Conservation (phyloP, 2,113 vertebrate genomes). For the Eulemur macaco region DNA sequence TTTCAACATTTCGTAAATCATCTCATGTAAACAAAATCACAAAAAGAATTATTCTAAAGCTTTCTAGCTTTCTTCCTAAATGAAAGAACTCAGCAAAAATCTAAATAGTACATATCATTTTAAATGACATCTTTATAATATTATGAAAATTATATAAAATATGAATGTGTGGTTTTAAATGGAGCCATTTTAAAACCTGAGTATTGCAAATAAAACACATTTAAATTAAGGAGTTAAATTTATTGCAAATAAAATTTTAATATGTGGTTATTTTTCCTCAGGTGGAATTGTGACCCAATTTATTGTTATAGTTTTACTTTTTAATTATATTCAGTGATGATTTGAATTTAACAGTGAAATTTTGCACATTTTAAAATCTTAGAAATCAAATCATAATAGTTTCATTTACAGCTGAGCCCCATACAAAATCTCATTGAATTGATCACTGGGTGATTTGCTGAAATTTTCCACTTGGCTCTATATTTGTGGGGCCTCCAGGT, state of each 20-base stretch:
- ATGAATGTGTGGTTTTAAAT: neutral
- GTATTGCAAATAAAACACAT: neutral
- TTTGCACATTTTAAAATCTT: neutral
- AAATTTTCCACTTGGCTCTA: neutral
- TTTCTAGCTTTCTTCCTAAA: neutral
- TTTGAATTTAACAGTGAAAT: neutral
- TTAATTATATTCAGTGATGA: neutral
- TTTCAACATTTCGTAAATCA: neutral
- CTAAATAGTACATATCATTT: neutral
- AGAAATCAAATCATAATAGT: neutral
- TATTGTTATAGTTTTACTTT: neutral
- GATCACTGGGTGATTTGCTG: neutral
- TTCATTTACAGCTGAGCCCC: neutral
- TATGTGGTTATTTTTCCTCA: neutral
- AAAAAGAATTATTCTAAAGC: neutral
- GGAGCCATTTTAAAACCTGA: neutral
- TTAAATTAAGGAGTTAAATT: neutral
- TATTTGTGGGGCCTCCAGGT: neutral
- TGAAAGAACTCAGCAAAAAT: neutral
- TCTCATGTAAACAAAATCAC: neutral
- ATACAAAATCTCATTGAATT: neutral
- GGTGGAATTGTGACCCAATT: neutral
- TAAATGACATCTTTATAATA: neutral
- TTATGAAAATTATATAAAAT: neutral
- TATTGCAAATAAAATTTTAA: neutral